Evolutionary conservation across 92 coral and sea anemone genomes (phyloP).

Genomic region (Phenganax stokvisi): DNA sequence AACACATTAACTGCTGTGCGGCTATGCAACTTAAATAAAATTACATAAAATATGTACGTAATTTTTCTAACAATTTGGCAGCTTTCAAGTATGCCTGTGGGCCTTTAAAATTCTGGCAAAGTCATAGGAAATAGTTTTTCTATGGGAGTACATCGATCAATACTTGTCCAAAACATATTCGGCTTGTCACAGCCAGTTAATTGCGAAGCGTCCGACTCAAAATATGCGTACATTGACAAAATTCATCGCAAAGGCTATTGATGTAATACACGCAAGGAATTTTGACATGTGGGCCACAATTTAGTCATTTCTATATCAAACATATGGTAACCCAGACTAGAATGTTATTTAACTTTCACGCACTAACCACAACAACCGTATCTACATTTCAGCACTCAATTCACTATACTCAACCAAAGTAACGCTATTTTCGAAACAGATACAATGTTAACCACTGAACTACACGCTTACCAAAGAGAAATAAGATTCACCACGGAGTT

Average conservation of each 20-base stretch:
- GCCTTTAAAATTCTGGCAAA: background rate
- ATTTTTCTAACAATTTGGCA: background rate
- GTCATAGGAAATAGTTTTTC: conserved; percentile 1
- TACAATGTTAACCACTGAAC: background rate
- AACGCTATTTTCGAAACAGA: background rate
- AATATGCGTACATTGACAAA: background rate
- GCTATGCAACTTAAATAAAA: background rate
- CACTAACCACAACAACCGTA: background rate
- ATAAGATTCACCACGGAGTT: conserved; percentile 17
- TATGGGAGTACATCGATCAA: background rate
- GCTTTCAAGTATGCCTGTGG: background rate
- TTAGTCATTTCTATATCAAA: background rate
- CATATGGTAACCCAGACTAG: background rate
- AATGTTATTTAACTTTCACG: background rate
- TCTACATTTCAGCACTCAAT: background rate
- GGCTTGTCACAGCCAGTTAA: background rate
- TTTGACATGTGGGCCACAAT: background rate
- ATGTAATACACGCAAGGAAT: background rate
- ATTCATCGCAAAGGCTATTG: background rate
- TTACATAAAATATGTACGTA: background rate
- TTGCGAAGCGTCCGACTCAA: background rate
- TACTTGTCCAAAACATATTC: conserved; percentile 11
- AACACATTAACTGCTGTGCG: background rate
- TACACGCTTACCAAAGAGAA: conserved; percentile 22
- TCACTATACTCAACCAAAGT: background rate